Evolutionary conservation across 2,888 invertebrate genomes (phyloP), one percentile per base, ranked within the genome.

Genomic region (Anoplius nigerrimus): DNA sequence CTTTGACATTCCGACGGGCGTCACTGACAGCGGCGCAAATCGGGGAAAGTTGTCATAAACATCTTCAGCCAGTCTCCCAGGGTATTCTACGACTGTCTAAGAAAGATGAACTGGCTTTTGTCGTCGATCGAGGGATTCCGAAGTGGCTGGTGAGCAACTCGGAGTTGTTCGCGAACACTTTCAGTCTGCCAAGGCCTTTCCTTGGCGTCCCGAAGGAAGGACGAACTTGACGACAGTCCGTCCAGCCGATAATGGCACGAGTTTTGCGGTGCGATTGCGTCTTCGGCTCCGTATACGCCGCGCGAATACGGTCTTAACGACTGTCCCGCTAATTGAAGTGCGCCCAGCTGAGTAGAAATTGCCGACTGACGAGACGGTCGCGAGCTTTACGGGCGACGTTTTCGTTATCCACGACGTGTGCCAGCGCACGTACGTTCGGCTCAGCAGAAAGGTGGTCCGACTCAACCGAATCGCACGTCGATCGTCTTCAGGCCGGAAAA

Each of bases 241-340:
- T 5, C 56, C 4, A n/a, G 34, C 16, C n/a, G 65, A 67, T 67
- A 75, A 75, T 67, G 43, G 55, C 55, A 57, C 52, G 21, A 52
- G 52, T 18, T 52, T n/a, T 52, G 21, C 52, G 52, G 22, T 52
- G 18, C 16, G n/a, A 48, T 48, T 4, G 16, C 48, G 11, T n/a
- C n/a, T 16, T 2, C 48, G 13, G 48, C n/a, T 2, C 16, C 16
- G 34, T 1, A 5, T 48, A 48, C 48, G 16, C 13, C 6, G 21
- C 52, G 16, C 5, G 52, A 52, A 52, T 1, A 22, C 13, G 52
- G 3, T 21, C 71, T 71, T 71, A 54, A 53, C 68, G 62, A 24
- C 52, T 27, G 46, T 64, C 43, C 46, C 45, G 63, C 58, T 69
- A 76, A 77, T 74, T 72, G 63, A 62, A 70, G 66, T 53, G 67